Conservation (phyloP, 2,113 vertebrate genomes). For the Petrocephalus zakoni region DNA sequence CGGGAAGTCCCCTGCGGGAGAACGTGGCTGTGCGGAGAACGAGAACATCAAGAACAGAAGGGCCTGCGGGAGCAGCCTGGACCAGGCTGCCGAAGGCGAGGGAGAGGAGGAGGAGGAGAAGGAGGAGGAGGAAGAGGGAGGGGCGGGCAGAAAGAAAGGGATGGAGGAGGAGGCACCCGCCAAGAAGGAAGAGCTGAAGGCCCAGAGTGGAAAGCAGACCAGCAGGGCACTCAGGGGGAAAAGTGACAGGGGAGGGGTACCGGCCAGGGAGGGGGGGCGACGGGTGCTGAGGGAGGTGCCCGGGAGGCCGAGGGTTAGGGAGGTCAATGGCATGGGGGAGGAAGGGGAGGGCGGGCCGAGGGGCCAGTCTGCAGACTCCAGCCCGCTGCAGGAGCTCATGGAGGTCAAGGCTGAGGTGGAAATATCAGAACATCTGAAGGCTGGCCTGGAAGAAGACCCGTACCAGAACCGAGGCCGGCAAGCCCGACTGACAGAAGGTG, state of each 20-base stretch:
- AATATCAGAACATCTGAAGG: slow-evolving; percentile 25
- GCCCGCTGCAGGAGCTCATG: not conserved
- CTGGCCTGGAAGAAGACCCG: slow-evolving; percentile 8
- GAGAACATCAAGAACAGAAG: slow-evolving; percentile 58
- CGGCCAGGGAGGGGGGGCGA: not conserved
- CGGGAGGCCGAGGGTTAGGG: not conserved
- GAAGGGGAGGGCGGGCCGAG: not conserved
- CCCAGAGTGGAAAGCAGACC: not conserved
- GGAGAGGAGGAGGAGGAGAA: slow-evolving; percentile 34
- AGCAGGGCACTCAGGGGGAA: not conserved
- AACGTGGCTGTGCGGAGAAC: slow-evolving; percentile 61
- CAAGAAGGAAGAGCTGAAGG: slow-evolving; percentile 20
- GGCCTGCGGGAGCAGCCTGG: slow-evolving; percentile 51
- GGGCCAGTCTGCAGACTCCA: not conserved
- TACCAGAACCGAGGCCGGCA: slow-evolving; percentile 48
- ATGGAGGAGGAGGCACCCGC: not conserved
- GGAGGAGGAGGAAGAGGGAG: not conserved
- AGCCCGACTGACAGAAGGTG: slow-evolving; percentile 57
- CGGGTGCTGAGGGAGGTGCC: not conserved
- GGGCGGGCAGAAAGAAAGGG: not conserved
- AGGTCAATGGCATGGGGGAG: slow-evolving; percentile 1
- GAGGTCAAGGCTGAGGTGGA: slow-evolving; percentile 14
- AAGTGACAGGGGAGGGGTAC: not conserved
- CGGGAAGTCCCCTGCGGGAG: slow-evolving; percentile 67
- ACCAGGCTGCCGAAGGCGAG: slow-evolving; percentile 51